phyloP scores from a whole-genome alignment of 2,797 vertebrate genomes.

The Arremon brunneinucha region DNA sequence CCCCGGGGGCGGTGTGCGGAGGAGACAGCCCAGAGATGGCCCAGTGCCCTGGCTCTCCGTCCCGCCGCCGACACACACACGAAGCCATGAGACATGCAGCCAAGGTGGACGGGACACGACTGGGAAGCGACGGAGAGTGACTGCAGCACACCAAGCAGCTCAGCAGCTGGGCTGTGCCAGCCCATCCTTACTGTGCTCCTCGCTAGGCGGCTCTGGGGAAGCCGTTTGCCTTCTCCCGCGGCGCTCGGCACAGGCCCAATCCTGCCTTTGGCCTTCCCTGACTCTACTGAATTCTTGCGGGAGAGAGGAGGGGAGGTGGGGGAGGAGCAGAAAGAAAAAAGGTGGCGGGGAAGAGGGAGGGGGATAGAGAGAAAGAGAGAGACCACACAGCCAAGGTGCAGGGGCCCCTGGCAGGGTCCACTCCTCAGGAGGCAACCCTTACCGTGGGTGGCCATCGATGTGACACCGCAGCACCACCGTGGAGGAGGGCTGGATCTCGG shows the following conservation, averaged over 20 bases:
- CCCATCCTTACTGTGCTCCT: conserved; percentile 55
- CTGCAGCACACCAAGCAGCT: conserved; percentile 43
- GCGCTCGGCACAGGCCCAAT: conserved; percentile 48
- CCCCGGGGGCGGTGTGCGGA: not conserved
- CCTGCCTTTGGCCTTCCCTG: conserved; percentile 49
- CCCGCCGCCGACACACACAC: conserved; percentile 6
- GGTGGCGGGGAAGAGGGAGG: not conserved
- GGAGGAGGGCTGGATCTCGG: conserved; percentile 87
- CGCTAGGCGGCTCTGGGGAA: conserved; percentile 9
- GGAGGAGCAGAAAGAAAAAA: not conserved
- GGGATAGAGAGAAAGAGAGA: not conserved
- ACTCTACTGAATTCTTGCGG: conserved; percentile 25
- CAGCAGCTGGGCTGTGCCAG: not conserved
- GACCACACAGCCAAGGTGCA: not conserved
- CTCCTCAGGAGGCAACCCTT: conserved; percentile 60
- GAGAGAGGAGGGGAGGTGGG: conserved; percentile 18
- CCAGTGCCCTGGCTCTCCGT: not conserved
- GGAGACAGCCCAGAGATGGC: conserved; percentile 36
- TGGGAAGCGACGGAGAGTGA: conserved; percentile 55
- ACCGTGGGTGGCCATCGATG: conserved; percentile 96
- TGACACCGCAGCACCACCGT: conserved; percentile 87
- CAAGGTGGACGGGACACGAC: conserved; percentile 16
- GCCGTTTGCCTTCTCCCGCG: conserved; percentile 34
- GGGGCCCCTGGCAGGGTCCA: not conserved
- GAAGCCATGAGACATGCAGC: conserved; percentile 64